Evolutionary conservation across 2,797 vertebrate species (phyloP).

Genomic region (Heteromormyrus szaboi): DNA sequence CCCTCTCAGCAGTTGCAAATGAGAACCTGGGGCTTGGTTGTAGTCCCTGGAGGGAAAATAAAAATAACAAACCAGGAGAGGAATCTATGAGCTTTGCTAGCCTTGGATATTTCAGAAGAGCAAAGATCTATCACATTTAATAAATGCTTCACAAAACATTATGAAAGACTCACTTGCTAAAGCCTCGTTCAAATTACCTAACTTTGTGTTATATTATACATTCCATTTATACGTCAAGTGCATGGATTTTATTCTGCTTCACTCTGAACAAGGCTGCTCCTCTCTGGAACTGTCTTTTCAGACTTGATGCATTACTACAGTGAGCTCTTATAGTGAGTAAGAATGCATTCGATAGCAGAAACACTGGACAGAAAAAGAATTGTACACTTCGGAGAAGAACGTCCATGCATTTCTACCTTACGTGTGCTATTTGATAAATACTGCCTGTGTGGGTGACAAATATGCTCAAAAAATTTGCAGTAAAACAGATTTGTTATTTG

Average conservation of each 20-base stretch:
- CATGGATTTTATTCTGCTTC: background rate
- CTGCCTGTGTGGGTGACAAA: background rate
- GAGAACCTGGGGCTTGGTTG: slow-evolving; percentile 11
- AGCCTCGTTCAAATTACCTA: background rate
- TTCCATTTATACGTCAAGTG: background rate
- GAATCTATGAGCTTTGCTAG: background rate
- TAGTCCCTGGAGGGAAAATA: background rate
- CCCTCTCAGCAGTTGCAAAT: slow-evolving; percentile 20
- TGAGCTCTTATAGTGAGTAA: background rate
- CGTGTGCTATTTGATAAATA: background rate
- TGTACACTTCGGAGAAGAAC: background rate
- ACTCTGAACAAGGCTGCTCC: background rate
- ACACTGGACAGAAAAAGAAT: background rate
- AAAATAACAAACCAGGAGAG: background rate
- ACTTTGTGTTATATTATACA: background rate
- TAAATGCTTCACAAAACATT: background rate
- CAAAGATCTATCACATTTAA: background rate
- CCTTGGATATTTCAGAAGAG: background rate
- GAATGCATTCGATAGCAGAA: background rate
- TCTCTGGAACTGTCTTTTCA: background rate
- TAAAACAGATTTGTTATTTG: background rate
- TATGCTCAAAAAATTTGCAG: background rate
- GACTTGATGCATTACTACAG: background rate
- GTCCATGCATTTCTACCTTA: background rate
- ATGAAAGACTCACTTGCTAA: background rate